phyloP scores from a whole-genome alignment of 2,113 vertebrate genomes.

The Corythornis madagascariensis region DNA sequence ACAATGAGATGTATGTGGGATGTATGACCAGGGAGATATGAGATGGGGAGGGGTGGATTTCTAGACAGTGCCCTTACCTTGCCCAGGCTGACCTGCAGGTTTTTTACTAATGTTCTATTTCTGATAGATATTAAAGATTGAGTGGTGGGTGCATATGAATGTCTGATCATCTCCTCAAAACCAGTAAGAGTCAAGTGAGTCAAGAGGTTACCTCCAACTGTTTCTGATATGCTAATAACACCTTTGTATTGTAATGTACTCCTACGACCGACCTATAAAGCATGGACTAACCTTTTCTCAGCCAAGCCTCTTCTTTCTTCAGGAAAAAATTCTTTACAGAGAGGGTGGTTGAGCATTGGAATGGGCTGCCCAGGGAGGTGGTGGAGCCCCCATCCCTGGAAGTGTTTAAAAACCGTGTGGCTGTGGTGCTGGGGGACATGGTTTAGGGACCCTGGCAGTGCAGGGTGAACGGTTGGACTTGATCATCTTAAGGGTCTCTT shows the following conservation, averaged over 20 bases:
- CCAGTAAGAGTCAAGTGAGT: neutral
- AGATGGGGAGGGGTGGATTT: neutral
- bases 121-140: neutral
- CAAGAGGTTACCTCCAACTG: neutral
- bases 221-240: neutral
- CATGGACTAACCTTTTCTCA: neutral
- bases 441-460: too few relatives aligned
- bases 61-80: neutral
- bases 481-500: too few relatives aligned
- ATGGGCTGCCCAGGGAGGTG: too few relatives aligned
- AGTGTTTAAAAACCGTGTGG: too few relatives aligned
- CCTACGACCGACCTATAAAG: rapidly evolving
- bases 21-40: neutral
- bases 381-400: too few relatives aligned
- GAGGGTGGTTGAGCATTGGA: too few relatives aligned
- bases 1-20: neutral
- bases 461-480: too few relatives aligned
- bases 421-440: too few relatives aligned
- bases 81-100: neutral
- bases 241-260: neutral
- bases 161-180: neutral
- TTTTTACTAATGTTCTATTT: neutral
- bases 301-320: neutral
- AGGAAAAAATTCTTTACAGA: too few relatives aligned
- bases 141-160: neutral